phyloP scores from a whole-genome alignment of 2,113 vertebrate species.

The Onychostruthus taczanowskii region DNA sequence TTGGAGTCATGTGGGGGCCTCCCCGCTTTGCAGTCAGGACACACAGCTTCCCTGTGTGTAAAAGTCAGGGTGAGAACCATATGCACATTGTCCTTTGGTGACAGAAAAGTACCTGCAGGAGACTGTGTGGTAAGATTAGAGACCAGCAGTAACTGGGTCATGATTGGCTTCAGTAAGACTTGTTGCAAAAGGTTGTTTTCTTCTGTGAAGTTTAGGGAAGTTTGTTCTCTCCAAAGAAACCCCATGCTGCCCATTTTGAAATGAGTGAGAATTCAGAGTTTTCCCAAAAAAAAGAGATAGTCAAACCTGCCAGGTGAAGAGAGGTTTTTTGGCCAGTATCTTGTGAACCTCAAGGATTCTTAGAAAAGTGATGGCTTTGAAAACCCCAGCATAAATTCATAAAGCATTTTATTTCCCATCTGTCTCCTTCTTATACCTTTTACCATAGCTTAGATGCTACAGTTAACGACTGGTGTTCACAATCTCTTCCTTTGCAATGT shows the following conservation, averaged over 20 bases:
- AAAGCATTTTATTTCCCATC: neutral
- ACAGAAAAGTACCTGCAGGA: neutral
- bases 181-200: neutral
- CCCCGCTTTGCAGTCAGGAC: neutral
- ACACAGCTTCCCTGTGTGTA: rapidly evolving
- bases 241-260: neutral
- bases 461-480: neutral
- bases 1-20: neutral
- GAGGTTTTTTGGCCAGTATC: neutral
- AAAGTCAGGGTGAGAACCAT: neutral
- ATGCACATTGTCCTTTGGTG: neutral
- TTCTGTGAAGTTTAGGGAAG: neutral
- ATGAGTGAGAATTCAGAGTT: neutral
- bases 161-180: neutral
- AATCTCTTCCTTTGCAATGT: neutral
- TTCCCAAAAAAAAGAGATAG: neutral
- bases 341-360: neutral
- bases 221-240: neutral
- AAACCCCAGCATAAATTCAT: neutral
- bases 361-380: neutral
- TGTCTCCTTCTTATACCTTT: neutral
- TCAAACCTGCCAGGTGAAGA: neutral
- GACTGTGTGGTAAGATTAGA: neutral
- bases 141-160: neutral
- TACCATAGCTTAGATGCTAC: neutral